Base-by-base conservation (phyloP, 1,140 invertebrate genomes). In the Listronotus bonariensis region DNA sequence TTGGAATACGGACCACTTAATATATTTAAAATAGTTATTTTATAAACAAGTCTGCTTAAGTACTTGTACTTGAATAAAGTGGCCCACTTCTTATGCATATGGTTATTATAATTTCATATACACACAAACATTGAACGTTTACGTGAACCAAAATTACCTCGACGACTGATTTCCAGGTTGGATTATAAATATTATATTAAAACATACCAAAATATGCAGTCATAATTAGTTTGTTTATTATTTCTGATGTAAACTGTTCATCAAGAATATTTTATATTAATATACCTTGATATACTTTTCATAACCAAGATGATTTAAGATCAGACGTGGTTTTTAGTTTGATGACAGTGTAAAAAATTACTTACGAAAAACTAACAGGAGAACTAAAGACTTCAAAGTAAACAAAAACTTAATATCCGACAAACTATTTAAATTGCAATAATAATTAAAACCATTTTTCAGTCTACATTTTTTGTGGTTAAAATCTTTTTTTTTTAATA, bases 41-140 rank as follows among this genome's bases (percentile, higher is more conserved):
- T 75, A 75, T 74, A 74, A 74, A 75, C 74, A 75, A 73, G 71
- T 68, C 69, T 67, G 56, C 54, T 63, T 74, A 75, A 75, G 74
- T 75, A 74, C 55, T 51, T 64, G 67, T 66, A 74, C 74, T 74
- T 74, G 72, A 74, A 71, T 54, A 68, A 75, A 75, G 74, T 75
- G 74, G 67, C 68, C 69, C 68, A 73, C 71, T 72, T 74, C 74
- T 71, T 65, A 65, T 63, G 61, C 74, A 74, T 72, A 69, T 75
- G 74, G 74, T 75, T 75, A 75, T 75, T 75, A 75, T 75, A 75
- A 75, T 73, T 46, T 70, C 71, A 63, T 74, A 42, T 51, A 45
- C 38, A 70, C 38, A 60, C 65, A 67, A 70, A 70, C 64, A 62
- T 53, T 45, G 31, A n/a, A 40, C 14, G 68, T 66, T 70, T 70